These are phyloP conservation scores for Syrrhaptes paradoxus DNA, from an alignment of 2,113 vertebrate species.

Conservation along the genomic window DNA sequence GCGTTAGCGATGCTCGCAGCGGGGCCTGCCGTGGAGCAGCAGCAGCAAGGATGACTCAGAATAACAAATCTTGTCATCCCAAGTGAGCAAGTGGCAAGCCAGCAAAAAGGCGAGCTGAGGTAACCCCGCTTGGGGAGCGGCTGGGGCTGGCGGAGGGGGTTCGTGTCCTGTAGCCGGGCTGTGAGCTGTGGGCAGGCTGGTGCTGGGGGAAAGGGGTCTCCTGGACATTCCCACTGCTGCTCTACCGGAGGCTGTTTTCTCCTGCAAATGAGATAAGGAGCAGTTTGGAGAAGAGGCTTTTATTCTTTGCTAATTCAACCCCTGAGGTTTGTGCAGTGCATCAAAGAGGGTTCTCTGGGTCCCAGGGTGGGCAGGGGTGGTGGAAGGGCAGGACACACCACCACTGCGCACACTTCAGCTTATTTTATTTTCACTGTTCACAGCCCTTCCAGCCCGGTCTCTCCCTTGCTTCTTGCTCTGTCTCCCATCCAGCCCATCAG, in stretches of 20 bases:
- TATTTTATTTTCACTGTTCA: not conserved
- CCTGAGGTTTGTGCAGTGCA: not conserved
- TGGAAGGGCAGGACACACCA: not conserved
- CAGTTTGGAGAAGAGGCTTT: not conserved
- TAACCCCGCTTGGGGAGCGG: rapidly evolving
- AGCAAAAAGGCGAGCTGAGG: not conserved
- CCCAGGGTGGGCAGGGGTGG: not conserved
- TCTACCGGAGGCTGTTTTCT: not conserved
- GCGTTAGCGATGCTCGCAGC: not conserved
- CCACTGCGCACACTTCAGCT: not conserved
- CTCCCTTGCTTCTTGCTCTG: not conserved
- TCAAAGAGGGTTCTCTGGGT: not conserved
- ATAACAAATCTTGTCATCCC: not conserved
- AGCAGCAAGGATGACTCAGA: not conserved
- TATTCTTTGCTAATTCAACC: not conserved
- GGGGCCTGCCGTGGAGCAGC: not conserved
- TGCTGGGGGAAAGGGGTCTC: not conserved
- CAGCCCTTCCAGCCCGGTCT: not conserved
- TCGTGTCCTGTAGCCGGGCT: not conserved
- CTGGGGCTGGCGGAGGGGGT: not conserved
- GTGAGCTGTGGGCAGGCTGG: not conserved
- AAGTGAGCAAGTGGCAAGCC: not conserved
- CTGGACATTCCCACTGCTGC: rapidly evolving
- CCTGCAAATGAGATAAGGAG: not conserved
- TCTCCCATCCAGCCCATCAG: not conserved